These are phyloP conservation scores for Pygoscelis antarcticus DNA, from an alignment of 2,113 vertebrate species.

Conservation along the genomic window DNA sequence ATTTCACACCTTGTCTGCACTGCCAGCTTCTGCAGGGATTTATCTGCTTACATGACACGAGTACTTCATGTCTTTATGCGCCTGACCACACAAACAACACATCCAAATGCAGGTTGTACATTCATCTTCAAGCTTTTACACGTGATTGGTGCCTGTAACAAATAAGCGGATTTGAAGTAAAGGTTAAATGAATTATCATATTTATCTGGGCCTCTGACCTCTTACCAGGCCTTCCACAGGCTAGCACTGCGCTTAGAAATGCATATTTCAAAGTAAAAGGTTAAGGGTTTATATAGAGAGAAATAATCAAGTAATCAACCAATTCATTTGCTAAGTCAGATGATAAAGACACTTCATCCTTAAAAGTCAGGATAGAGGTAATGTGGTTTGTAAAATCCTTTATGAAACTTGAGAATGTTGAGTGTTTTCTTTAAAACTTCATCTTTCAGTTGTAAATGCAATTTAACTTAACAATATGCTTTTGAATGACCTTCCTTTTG, in stretches of 20 bases:
- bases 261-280: background rate
- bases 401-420: background rate
- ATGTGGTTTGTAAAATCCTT: background rate
- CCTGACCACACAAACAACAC: background rate
- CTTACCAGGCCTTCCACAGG: background rate
- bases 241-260: background rate
- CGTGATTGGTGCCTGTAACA: background rate
- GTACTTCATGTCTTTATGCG: background rate
- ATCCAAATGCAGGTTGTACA: background rate
- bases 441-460: background rate
- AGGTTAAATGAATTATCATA: slow-evolving; percentile 15
- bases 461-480: background rate
- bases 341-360: background rate
- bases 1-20: slow-evolving; percentile 3
- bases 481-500: background rate
- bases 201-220: background rate
- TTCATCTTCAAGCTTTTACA: background rate
- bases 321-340: background rate
- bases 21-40: background rate
- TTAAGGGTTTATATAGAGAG: background rate
- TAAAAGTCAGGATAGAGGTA: background rate
- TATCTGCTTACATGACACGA: background rate
- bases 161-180: background rate
- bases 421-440: background rate
- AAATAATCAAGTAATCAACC: background rate